Evolutionary conservation across 1,140 invertebrate genomes (phyloP).

Genomic region (Papilio polyxenes): DNA sequence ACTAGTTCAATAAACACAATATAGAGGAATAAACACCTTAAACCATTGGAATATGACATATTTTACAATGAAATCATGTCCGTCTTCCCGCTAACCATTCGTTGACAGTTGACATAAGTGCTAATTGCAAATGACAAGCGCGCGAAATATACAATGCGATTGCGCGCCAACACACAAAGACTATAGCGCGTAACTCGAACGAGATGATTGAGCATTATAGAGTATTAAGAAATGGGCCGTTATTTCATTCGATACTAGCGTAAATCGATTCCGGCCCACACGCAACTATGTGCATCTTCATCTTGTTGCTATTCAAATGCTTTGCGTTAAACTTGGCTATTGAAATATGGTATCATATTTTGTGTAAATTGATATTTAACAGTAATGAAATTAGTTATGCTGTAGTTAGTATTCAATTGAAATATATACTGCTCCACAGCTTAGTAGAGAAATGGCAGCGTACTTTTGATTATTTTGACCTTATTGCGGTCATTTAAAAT

Average conservation of each 20-base stretch:
- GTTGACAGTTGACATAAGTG: constrained; percentile 73
- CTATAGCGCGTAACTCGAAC: constrained; percentile 15
- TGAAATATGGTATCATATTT: background rate
- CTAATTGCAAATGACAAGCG: constrained; percentile 67
- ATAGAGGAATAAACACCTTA: background rate
- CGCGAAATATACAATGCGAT: constrained; percentile 54
- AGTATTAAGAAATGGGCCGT: constrained; percentile 21
- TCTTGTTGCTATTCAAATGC: constrained; percentile 16
- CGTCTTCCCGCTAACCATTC: constrained; percentile 22
- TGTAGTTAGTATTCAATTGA: background rate
- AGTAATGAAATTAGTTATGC: constrained; percentile 3
- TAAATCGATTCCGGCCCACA: constrained; percentile 34
- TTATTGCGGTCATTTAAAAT: too few species aligned
- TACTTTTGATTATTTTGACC: background rate
- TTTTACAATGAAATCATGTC: constrained; percentile 24
- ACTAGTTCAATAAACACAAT: background rate
- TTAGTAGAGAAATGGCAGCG: background rate
- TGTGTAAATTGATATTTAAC: background rate
- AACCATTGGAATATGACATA: background rate
- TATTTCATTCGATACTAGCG: constrained; percentile 31
- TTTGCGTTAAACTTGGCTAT: background rate
- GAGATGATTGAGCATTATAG: background rate
- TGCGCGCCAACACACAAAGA: constrained; percentile 50
- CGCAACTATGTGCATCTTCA: background rate
- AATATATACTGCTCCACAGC: background rate